These are phyloP conservation scores for Amblyraja radiata DNA, from an alignment of 2,797 vertebrate species.

Conservation along the genomic window DNA sequence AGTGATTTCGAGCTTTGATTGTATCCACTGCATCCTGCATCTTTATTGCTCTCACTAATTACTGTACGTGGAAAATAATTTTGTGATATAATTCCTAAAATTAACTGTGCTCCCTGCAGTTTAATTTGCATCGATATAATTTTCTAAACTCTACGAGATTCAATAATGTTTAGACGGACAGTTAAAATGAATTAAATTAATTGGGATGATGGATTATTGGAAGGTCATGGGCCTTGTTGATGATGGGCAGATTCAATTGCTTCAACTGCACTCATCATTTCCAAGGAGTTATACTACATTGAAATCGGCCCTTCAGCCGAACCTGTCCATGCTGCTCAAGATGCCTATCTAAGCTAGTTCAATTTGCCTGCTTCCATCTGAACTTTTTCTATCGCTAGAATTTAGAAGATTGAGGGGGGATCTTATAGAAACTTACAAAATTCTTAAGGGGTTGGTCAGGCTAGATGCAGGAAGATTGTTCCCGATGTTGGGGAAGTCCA, in stretches of 20 bases:
- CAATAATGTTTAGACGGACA: background rate
- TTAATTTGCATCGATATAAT: constrained; percentile 18
- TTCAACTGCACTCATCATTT: background rate
- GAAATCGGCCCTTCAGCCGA: too few species aligned
- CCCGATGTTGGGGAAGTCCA: too few species aligned
- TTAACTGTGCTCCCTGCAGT: background rate
- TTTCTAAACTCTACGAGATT: background rate
- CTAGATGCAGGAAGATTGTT: too few species aligned
- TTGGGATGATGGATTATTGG: constrained; percentile 18
- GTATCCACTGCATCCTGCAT: background rate
- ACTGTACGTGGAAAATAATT: background rate
- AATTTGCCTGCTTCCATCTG: too few species aligned
- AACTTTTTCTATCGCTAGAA: too few species aligned
- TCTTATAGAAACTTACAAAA: too few species aligned
- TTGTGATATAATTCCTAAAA: background rate
- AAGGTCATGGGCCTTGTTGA: background rate
- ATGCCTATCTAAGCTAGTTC: too few species aligned
- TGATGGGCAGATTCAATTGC: constrained; percentile 15
- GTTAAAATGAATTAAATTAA: constrained; percentile 31
- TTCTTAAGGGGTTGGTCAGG: too few species aligned
- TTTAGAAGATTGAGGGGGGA: too few species aligned
- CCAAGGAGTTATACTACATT: background rate
- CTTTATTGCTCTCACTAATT: background rate
- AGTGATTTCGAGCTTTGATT: too few species aligned
- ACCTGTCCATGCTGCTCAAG: too few species aligned